A percentile compares a stretch with the other conserved stretches of the same genome.
These are phyloP conservation scores for Theropithecus gelada DNA, from an alignment of 2,113 vertebrate species.

Conservation along the genomic window DNA sequence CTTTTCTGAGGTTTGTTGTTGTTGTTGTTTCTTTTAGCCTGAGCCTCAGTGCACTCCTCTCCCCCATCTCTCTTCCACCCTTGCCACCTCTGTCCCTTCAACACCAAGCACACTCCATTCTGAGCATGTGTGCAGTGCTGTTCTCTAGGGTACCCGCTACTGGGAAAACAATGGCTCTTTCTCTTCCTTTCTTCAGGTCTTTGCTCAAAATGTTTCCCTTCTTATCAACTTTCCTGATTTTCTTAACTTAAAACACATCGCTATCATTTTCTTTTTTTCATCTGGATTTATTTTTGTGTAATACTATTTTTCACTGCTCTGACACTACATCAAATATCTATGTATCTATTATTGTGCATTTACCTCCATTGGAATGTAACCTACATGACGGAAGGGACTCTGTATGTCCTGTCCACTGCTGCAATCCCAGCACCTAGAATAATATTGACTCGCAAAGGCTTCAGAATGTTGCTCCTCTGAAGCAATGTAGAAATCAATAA, in stretches of 20 bases:
- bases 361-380: neutral
- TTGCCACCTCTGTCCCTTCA: neutral
- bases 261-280: neutral
- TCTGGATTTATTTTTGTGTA: neutral
- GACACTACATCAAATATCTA: too few species aligned
- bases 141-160: too few species aligned
- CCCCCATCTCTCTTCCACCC: too few species aligned
- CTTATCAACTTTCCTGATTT: neutral
- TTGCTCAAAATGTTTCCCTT: neutral
- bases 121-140: neutral
- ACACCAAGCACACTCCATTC: accelerated
- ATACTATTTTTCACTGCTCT: too few species aligned
- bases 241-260: neutral
- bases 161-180: neutral
- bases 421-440: neutral
- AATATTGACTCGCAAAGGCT: neutral
- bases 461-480: neutral
- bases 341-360: neutral
- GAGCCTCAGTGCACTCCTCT: neutral
- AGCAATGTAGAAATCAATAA: too few species aligned
- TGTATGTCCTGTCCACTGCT: too few species aligned
- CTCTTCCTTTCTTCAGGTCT: too few species aligned
- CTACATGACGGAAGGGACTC: too few species aligned
- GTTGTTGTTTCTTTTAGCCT: neutral
- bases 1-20: neutral